These are phyloP conservation scores for Orthonyx spaldingii DNA, from an alignment of 2,113 vertebrate genomes.

Conservation along the genomic window DNA sequence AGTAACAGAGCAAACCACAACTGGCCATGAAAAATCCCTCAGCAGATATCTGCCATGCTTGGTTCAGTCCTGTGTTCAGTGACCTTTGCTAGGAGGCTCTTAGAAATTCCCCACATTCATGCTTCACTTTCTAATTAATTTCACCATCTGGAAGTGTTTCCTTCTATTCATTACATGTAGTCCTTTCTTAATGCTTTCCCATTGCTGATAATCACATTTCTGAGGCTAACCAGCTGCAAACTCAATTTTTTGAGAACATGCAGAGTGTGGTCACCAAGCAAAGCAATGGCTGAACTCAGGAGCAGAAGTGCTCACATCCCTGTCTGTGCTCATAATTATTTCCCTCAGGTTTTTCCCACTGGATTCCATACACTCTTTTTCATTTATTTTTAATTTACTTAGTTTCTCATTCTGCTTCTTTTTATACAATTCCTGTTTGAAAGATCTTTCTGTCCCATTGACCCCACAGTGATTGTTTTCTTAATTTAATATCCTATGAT, in stretches of 20 bases:
- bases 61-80: not conserved
- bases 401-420: not conserved
- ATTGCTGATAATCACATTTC: not conserved
- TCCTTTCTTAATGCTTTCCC: not conserved
- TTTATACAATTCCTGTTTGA: not conserved
- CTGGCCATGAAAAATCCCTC: not conserved
- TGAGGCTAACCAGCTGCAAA: not conserved
- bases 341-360: not conserved
- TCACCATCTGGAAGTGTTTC: slow-evolving; percentile 31
- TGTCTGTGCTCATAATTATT: not conserved
- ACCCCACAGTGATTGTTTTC: not conserved
- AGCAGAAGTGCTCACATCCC: not conserved
- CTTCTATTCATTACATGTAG: not conserved
- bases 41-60: not conserved
- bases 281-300: not conserved
- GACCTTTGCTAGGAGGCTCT: not conserved
- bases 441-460: not conserved
- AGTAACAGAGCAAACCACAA: not conserved
- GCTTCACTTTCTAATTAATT: slow-evolving; percentile 33
- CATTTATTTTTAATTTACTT: not conserved
- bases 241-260: not conserved
- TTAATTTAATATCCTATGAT: not conserved
- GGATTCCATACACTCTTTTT: not conserved
- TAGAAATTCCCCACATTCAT: not conserved
- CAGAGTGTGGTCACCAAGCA: not conserved